Base-by-base conservation (phyloP, 2,888 invertebrate species). In the Mythimna impura region DNA sequence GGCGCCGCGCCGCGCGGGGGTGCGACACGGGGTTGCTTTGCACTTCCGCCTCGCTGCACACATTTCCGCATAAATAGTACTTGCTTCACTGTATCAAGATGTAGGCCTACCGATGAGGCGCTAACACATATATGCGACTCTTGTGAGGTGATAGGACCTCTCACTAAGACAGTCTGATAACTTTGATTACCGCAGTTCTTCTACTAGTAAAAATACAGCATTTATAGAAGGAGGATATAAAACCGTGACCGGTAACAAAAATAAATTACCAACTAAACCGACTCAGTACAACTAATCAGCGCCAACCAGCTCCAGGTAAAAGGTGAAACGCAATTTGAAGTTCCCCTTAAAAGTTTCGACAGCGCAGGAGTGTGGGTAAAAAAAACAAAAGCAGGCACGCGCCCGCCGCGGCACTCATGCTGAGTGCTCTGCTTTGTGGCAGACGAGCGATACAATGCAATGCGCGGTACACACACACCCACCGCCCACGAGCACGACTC, bases 381-480 rank as follows among this genome's bases (percentile, higher is more conserved):
- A n/a, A 95, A 94, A 96, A 96, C 96, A 96, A 96, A 95, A 93
- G 94, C 91, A 89, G 91, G 92, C 93, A 92, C 93, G 92, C 94
- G 94, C 92, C 91, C 94, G 93, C 90, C 91, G 90, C 92, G 92
- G 92, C 94, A 95, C 96, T 96, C 95, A 90, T 92, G 91, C 93
- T 94, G 95, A 96, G 96, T 95, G 95, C 94, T 94, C 93, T 92
- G 95, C 95, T 95, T 96, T 95, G 95, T 94, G 93, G 93, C 92
- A 90, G 91, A 88, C 91, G 89, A 87, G 91, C 92, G 93, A 93
- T 93, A 94, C 95, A 94, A 94, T 95, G 93, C 93, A 91, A 92
- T 92, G 91, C 92, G 78, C 79, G 81, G 84, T 81, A 34, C 36
- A 84, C 84, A 76, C 82, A 79, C 79, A 84, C 86, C 84, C 78